A percentile compares a stretch with the other conserved stretches of the same genome.
phyloP scores from a whole-genome alignment of 2,797 vertebrate species.

The Lateolabrax maculatus region DNA sequence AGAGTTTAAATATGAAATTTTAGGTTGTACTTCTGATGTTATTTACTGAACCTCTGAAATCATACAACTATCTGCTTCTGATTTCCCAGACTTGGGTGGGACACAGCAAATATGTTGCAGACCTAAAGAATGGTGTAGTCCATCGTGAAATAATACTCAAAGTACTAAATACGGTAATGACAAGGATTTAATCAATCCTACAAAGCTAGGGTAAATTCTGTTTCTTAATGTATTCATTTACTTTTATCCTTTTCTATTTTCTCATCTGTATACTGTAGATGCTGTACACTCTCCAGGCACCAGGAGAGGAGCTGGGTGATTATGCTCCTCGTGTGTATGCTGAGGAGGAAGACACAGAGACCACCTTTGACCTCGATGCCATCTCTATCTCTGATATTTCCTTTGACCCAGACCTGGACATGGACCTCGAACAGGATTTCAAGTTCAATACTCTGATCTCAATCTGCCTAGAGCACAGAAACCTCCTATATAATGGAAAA shows the following conservation, averaged over 20 bases:
- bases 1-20: not conserved
- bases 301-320: conserved; percentile 53
- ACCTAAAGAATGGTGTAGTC: not conserved
- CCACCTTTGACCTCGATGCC: conserved; percentile 55
- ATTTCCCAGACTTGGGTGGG: not conserved
- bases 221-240: not conserved
- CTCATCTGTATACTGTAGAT: conserved; percentile 44
- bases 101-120: not conserved
- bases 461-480: conserved; percentile 26
- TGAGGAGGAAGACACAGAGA: conserved; percentile 61
- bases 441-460: conserved; percentile 69
- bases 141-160: not conserved
- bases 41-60: not conserved
- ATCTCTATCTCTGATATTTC: conserved; percentile 69
- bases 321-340: conserved; percentile 69
- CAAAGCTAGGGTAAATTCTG: not conserved
- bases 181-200: not conserved
- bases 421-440: not conserved
- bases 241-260: not conserved
- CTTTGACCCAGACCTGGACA: conserved; percentile 44
- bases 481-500: not conserved
- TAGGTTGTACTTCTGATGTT: not conserved
- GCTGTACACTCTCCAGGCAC: conserved; percentile 25
- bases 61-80: not conserved
- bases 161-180: conserved; percentile 47